Conservation (phyloP, 2,113 vertebrate genomes). For the Bubo scandiacus region DNA sequence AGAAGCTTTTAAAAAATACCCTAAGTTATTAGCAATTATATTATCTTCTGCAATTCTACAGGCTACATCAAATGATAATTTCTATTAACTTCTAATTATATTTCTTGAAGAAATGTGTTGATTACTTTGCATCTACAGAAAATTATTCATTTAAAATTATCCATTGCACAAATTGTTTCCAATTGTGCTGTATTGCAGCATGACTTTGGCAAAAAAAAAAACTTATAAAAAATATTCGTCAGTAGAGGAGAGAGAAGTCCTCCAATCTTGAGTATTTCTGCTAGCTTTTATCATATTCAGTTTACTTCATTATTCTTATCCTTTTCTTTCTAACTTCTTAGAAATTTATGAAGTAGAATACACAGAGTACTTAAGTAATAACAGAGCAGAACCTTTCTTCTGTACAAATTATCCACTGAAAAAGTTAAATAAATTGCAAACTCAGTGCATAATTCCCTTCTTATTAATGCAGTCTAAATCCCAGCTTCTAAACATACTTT, state of each 20-base stretch:
- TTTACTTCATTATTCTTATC: background rate
- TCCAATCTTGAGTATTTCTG: background rate
- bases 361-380: background rate
- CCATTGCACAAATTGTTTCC: background rate
- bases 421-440: background rate
- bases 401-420: background rate
- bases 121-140: background rate
- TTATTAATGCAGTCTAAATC: constrained; percentile 5
- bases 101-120: background rate
- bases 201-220: background rate
- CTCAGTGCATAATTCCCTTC: background rate
- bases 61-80: background rate
- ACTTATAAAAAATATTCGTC: background rate
- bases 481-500: background rate
- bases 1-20: background rate
- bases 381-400: background rate
- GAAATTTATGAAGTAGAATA: background rate
- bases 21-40: background rate
- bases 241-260: background rate
- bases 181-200: background rate
- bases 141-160: background rate
- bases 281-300: background rate
- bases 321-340: background rate
- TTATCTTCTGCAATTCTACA: background rate
- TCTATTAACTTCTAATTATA: background rate